Base-by-base conservation (phyloP, 2,888 invertebrate genomes). In the Arge pagana region DNA sequence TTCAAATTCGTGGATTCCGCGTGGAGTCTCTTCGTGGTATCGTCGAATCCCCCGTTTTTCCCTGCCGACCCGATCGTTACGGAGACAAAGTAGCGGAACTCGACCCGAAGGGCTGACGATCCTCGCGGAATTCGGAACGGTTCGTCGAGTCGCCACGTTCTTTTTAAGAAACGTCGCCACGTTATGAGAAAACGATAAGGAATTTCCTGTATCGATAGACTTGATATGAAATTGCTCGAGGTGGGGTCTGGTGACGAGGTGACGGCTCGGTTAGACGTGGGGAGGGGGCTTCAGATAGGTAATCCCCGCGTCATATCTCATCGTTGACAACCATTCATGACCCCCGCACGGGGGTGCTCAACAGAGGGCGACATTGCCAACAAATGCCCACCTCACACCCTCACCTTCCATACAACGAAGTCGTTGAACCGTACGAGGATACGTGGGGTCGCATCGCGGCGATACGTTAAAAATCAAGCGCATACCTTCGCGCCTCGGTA, bases 261-360 rank as follows among this genome's bases (percentile, higher is more conserved):
- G 56, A 42, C 52, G 55, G 52, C 45, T n/a, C 15, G 24, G 26
- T 21, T 39, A 11, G 16, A 30, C 7, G 10, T 10, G 40, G 41
- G 41, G 10, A 35, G 10, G 48, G 50, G 31, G 50, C 19, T n/a
- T 7, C 23, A 54, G 55, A 36, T 57, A 54, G 67, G 63, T 69
- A 67, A 70, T 70, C 66, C 68, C 63, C 62, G 66, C 66, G 67
- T 69, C 70, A 70, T 70, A 67, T 69, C 67, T 69, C 67, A 68
- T 61, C 61, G 68, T 65, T 70, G 70, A 70, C 70, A 70, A 67
- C 68, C 69, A 70, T 70, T 70, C 68, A 70, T 64, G 65, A 67
- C 62, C 66, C 63, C 58, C 57, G 56, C 61, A 55, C 55, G 58
- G 58, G 56, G 55, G 61, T 59, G 60, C 62, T 70, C 67, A 64